A percentile compares a stretch with the other conserved stretches of the same genome.
Evolutionary conservation across 2,888 invertebrate species (phyloP).

Genomic region (Euphydryas editha): DNA sequence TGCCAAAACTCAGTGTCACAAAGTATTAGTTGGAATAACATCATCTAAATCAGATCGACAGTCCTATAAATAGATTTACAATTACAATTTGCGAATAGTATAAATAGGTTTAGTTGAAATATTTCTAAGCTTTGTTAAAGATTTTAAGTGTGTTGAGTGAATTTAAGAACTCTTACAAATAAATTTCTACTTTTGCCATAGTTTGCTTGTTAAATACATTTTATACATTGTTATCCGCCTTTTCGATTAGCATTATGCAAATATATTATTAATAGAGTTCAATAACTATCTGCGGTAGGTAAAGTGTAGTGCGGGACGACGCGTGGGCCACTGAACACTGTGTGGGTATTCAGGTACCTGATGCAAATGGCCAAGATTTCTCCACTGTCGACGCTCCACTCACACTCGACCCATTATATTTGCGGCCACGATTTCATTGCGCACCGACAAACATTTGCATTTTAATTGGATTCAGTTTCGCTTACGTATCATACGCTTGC

Average conservation of each 20-base stretch:
- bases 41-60: not conserved
- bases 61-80: not conserved
- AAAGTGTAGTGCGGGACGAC: conserved; percentile 50
- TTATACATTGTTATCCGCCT: not conserved
- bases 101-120: not conserved
- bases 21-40: not conserved
- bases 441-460: conserved; percentile 58
- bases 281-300: conserved; percentile 50
- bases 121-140: no score
- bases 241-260: conserved; percentile 29
- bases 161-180: no score
- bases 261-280: conserved; percentile 37
- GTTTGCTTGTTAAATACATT: not conserved
- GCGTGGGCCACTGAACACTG: conserved; percentile 53
- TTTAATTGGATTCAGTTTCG: conserved; percentile 61
- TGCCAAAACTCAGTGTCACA: conserved; percentile 55
- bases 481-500: conserved; percentile 49
- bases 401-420: conserved; percentile 56
- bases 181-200: not conserved
- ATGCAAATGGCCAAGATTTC: conserved; percentile 66
- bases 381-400: conserved; percentile 48
- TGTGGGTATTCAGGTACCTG: conserved; percentile 57
- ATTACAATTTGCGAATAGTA: not conserved
- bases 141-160: no score
- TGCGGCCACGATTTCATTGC: conserved; percentile 61